Evolutionary conservation across 2,888 invertebrate species (phyloP).

Genomic region (Amblyjoppa fuscipennis): DNA sequence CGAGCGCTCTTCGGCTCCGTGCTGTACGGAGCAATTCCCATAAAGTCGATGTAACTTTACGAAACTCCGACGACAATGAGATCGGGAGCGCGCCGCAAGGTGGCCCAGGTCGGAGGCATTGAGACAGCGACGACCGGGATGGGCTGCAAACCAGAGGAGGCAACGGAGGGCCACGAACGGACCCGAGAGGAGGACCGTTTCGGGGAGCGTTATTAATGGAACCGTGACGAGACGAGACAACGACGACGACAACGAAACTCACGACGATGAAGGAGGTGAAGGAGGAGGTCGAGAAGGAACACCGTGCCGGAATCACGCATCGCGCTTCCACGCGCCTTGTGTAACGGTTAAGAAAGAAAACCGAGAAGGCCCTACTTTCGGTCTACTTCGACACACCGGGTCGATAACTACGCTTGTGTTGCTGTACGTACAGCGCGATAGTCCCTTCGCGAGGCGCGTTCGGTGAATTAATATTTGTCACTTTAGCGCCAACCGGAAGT

Average conservation of each 20-base stretch:
- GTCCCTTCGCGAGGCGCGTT: background rate
- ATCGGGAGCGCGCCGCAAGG: constrained; percentile 45
- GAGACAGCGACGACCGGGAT: constrained; percentile 43
- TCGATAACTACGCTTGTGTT: constrained; percentile 22
- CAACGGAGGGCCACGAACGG: constrained; percentile 20
- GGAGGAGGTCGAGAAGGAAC: constrained; percentile 56
- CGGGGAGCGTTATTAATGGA: constrained; percentile 79
- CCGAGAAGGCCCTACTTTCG: constrained; percentile 60
- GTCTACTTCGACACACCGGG: constrained; percentile 51
- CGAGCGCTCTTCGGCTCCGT: background rate
- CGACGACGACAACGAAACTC: constrained; percentile 50
- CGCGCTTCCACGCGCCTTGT: constrained; percentile 70
- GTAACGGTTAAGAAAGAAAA: constrained; percentile 68
- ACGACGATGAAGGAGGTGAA: constrained; percentile 47
- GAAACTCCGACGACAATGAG: constrained; percentile 50
- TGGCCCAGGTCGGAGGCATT: constrained; percentile 26
- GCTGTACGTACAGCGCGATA: constrained; percentile 14
- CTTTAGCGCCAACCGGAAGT: background rate
- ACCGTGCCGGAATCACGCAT: constrained; percentile 82
- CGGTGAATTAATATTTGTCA: background rate
- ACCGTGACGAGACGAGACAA: constrained; percentile 78
- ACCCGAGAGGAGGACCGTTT: constrained; percentile 55
- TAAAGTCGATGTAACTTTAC: constrained; percentile 9
- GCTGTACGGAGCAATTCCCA: background rate
- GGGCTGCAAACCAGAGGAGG: constrained; percentile 7